A percentile compares a stretch with the other conserved stretches of the same genome.
Conservation (phyloP, 2,113 vertebrate genomes). For the Elgaria multicarinata region DNA sequence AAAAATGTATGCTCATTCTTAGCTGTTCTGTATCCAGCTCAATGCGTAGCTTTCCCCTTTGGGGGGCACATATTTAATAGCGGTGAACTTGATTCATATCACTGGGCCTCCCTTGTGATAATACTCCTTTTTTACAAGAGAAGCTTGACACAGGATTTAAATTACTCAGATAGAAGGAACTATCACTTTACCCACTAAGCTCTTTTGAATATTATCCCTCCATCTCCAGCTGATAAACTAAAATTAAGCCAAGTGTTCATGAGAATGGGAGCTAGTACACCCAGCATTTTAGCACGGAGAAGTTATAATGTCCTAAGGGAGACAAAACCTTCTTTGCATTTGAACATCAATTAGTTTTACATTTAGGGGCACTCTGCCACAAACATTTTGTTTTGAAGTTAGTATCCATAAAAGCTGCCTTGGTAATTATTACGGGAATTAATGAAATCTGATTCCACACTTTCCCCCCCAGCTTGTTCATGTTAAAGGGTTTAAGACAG, state of each 20-base stretch:
- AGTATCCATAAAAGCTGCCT: not conserved
- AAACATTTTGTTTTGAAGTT: not conserved
- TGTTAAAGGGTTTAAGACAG: not conserved
- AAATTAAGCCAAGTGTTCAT: conserved; percentile 41
- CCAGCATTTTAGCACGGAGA: conserved; percentile 14
- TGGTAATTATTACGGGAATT: not conserved
- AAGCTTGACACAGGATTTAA: conserved; percentile 17
- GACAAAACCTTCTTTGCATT: not conserved
- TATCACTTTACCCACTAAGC: conserved; percentile 38
- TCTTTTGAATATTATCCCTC: conserved; percentile 6
- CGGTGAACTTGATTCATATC: conserved; percentile 33
- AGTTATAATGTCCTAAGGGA: not conserved
- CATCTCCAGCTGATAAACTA: conserved; percentile 18
- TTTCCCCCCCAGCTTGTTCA: not conserved
- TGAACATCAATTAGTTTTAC: not conserved
- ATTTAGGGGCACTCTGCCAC: not conserved
- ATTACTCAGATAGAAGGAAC: conserved; percentile 3
- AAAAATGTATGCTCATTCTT: conserved; percentile 53
- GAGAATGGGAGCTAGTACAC: not conserved
- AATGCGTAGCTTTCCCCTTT: not conserved
- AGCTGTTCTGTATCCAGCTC: conserved; percentile 29
- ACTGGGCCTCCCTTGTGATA: conserved; percentile 9
- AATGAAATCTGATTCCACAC: not conserved
- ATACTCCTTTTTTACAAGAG: conserved; percentile 46
- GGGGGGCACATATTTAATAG: conserved; percentile 28